Evolutionary conservation across 2,113 vertebrate genomes (phyloP), one percentile per base, ranked within the genome.

Genomic region (Eleginops maclovinus): DNA sequence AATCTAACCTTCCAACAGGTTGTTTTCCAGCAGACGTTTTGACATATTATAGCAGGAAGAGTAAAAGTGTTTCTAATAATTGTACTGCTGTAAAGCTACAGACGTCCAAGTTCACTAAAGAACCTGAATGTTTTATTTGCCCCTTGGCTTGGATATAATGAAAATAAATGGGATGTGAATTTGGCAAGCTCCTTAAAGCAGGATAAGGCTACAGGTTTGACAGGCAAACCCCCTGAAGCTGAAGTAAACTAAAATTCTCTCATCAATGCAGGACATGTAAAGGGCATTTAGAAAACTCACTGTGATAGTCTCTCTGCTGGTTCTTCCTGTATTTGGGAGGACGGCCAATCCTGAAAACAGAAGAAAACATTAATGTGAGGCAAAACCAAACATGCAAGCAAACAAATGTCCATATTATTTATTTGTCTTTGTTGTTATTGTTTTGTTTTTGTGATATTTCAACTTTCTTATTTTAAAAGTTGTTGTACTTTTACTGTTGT

Each of bases 291-390:
- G 7, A 11, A 77, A 67, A 92, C 97, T 96, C 93, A 99, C 98
- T 95, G 65, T 97, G 97, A 88, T 96, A 98, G 79, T 96, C 95
- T 91, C 97, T 96, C 80, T 96, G 97, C 31, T 97, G 97, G 87
- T 94, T 96, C 93, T 99, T 98, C 77, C 94, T 96, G 88, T 96
- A 98, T 93, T 99, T 99, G 9, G 98, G 98, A 78, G 98, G 98
- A 55, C 97, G 96, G 22, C 98, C 98, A 44, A 96, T 97, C 93
- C 98, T 95, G 74, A 5, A 59, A 83, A 71, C 15, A 63, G 46
- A 77, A 9, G 40, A 56, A 40, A 50, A 62, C 0, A 65, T 79
- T 4, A 28, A 58, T 19, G 4, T 62, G 46, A 62, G 16, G 56
- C 15, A 21, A 62, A 75, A 17, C 6, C 6, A 62, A 49, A 61